These are phyloP conservation scores for Macrobrachium rosenbergii DNA, from an alignment of 1,140 invertebrate genomes.

Conservation along the genomic window DNA sequence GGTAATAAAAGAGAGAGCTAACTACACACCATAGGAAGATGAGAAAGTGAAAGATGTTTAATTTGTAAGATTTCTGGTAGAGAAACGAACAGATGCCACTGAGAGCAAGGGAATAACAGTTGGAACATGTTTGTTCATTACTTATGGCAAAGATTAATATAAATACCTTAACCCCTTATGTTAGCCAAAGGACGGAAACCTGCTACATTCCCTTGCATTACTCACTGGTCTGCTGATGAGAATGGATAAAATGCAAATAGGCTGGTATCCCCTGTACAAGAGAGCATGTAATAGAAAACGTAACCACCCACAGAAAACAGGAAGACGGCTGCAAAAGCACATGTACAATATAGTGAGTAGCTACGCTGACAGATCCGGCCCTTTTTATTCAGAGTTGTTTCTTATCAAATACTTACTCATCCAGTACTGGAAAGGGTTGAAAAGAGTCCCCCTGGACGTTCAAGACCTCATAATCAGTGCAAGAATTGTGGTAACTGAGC, in stretches of 20 bases:
- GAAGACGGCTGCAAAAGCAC: conserved; percentile 42
- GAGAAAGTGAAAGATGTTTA: not conserved
- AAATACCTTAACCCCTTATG: too few species aligned
- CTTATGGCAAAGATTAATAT: too few species aligned
- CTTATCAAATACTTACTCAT: conserved; percentile 70
- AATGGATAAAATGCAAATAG: conserved; percentile 15
- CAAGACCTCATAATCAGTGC: conserved; percentile 79
- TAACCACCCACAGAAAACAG: conserved; percentile 41
- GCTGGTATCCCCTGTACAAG: conserved; percentile 28
- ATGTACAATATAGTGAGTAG: conserved; percentile 1
- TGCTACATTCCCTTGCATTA: conserved; percentile 21
- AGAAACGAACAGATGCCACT: too few species aligned
- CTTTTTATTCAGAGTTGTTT: not conserved
- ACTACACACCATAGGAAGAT: not conserved
- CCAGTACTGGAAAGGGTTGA: conserved; percentile 69
- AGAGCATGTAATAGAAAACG: conserved; percentile 50
- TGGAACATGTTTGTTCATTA: too few species aligned
- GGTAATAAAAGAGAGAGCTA: not conserved
- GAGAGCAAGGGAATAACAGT: too few species aligned
- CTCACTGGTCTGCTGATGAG: conserved; percentile 31
- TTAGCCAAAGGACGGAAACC: too few species aligned
- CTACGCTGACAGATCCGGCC: not conserved
- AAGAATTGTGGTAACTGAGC: conserved; percentile 86
- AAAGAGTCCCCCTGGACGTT: conserved; percentile 70
- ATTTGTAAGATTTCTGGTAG: too few species aligned